phyloP scores from a whole-genome alignment of 1,140 invertebrate genomes.

The Wiebesia pumilae region DNA sequence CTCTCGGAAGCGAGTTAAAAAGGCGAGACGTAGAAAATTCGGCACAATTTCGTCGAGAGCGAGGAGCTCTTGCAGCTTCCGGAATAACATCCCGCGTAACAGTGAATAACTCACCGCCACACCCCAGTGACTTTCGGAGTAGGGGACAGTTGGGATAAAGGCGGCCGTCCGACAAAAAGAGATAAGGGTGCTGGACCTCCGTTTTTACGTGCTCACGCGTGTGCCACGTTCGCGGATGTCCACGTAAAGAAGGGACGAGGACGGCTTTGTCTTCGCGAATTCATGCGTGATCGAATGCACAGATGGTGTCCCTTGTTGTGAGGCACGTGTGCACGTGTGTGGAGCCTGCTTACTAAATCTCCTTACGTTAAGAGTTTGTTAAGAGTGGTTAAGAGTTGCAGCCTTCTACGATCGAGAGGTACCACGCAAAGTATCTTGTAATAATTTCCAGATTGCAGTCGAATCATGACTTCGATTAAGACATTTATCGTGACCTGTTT shows the following conservation, averaged over 20 bases:
- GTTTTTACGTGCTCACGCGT: neutral
- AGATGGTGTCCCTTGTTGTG: neutral
- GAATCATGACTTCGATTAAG: neutral
- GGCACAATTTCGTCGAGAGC: neutral
- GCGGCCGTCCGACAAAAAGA: neutral
- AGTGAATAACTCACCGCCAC: neutral
- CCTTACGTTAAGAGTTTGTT: no score
- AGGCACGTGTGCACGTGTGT: neutral
- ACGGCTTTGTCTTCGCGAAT: neutral
- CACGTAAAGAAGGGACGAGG: neutral
- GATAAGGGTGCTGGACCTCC: neutral
- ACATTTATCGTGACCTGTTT: neutral
- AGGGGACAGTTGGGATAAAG: neutral
- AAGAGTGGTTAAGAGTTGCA: no score
- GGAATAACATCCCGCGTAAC: no score
- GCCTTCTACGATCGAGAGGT: no score
- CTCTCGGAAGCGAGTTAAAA: constrained; percentile 17
- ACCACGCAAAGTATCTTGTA: neutral
- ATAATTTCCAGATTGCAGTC: neutral
- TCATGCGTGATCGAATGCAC: neutral
- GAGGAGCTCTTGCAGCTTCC: no score
- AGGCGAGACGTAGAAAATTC: constrained; percentile 42
- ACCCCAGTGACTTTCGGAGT: constrained; percentile 12
- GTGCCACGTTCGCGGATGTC: neutral
- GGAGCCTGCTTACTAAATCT: no score